These are phyloP conservation scores for Buteo buteo DNA, from an alignment of 2,113 vertebrate species.

Conservation along the genomic window DNA sequence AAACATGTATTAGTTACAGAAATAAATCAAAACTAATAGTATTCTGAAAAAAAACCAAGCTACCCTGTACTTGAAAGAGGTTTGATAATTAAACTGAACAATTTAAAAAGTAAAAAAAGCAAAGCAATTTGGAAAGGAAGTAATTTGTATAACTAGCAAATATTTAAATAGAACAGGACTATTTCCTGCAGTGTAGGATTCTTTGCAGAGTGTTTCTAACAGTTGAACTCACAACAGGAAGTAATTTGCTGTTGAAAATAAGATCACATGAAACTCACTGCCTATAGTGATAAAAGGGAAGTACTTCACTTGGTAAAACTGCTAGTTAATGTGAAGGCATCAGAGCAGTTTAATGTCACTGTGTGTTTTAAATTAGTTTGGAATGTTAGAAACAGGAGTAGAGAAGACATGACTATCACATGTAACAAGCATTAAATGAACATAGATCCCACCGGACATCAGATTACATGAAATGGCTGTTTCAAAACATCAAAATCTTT, in stretches of 20 bases:
- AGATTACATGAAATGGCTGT: not conserved
- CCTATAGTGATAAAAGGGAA: constrained; percentile 51
- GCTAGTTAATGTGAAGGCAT: not conserved
- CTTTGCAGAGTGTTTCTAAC: constrained; percentile 39
- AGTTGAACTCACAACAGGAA: constrained; percentile 63
- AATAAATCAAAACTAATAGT: constrained; percentile 16
- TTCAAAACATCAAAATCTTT: not conserved
- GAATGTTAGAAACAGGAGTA: not conserved
- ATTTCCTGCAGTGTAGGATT: constrained; percentile 54
- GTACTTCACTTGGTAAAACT: constrained; percentile 34
- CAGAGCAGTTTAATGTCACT: not conserved
- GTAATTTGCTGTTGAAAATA: constrained; percentile 69
- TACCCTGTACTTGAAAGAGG: constrained; percentile 24
- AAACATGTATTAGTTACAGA: constrained; percentile 16
- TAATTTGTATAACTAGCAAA: constrained; percentile 63
- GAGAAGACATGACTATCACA: not conserved
- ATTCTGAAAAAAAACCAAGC: constrained; percentile 7
- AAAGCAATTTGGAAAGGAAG: constrained; percentile 55
- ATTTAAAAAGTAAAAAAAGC: constrained; percentile 16
- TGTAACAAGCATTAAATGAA: not conserved
- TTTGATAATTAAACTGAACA: constrained; percentile 36
- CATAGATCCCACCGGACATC: not conserved
- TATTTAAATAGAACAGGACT: constrained; percentile 61
- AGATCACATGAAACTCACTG: constrained; percentile 40
- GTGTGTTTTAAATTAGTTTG: not conserved